Percentiles rank a stretch among this genome's conserved stretches.
Evolutionary conservation across 2,888 invertebrate genomes (phyloP).

Genomic region (Caenorhabditis uteleia): DNA sequence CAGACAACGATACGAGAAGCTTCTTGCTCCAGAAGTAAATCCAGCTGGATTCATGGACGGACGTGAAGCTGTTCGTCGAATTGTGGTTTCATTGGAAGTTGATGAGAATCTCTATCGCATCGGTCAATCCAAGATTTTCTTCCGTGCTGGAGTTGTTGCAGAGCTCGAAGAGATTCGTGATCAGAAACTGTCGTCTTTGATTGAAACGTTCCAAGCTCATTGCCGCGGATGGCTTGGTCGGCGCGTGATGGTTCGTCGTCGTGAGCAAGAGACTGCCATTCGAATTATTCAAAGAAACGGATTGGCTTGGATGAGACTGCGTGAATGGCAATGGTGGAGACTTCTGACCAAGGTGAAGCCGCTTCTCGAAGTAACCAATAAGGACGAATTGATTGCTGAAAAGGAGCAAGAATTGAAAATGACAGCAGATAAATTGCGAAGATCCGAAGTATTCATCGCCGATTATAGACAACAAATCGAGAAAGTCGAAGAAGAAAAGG

Average conservation of each 20-base stretch:
- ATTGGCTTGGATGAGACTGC: conserved; percentile 92
- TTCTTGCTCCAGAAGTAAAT: conserved; percentile 97
- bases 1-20: conserved; percentile 88
- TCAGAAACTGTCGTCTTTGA: conserved; percentile 95
- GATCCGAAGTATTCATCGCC: conserved; percentile 45
- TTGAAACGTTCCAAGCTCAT: conserved; percentile 85
- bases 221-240: conserved; percentile 90
- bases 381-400: conserved; percentile 93
- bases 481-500: conserved; percentile 86
- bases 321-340: conserved; percentile 99
- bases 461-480: conserved; percentile 40
- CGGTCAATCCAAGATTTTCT: conserved; percentile 99
- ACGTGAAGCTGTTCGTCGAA: conserved; percentile 93
- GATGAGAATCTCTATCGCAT: conserved; percentile 95
- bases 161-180: conserved; percentile 92
- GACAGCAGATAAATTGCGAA: conserved; percentile 45
- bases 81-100: conserved; percentile 88
- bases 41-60: conserved; percentile 99
- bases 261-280: conserved; percentile 94
- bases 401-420: conserved; percentile 89
- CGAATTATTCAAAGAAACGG: conserved; percentile 98
- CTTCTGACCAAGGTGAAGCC: conserved; percentile 96
- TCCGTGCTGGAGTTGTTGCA: conserved; percentile 96
- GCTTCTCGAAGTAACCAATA: conserved; percentile 90
- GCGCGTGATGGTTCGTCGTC: conserved; percentile 88